Conservation (phyloP, 2,113 vertebrate species). For the Gavia stellata region DNA sequence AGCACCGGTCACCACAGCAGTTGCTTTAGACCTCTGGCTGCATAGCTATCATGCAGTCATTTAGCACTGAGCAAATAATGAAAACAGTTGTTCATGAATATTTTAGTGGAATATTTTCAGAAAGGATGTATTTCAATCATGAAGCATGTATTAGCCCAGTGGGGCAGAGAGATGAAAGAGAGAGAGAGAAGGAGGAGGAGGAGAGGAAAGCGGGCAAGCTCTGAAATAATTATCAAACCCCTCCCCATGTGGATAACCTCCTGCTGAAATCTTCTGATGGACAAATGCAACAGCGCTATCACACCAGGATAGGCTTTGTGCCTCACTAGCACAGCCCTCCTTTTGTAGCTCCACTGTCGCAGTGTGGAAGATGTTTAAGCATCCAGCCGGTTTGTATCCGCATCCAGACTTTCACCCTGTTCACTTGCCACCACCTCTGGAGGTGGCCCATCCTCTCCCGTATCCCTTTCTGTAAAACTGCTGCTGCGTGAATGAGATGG, state of each 20-base stretch:
- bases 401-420: not conserved
- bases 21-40: not conserved
- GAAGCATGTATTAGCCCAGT: not conserved
- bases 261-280: not conserved
- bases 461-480: not conserved
- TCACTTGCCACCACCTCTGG: not conserved
- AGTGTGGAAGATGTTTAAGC: not conserved
- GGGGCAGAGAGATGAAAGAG: not conserved
- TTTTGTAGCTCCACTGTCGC: not conserved
- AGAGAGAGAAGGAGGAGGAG: not conserved
- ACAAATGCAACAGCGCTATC: not conserved
- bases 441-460: rapidly evolving
- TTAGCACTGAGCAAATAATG: constrained; percentile 2
- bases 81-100: constrained; percentile 5
- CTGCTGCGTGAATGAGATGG: not conserved
- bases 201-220: not conserved
- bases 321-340: not conserved
- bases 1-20: not conserved
- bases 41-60: not conserved
- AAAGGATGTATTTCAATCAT: not conserved
- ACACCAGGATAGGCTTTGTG: not conserved
- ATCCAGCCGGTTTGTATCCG: not conserved
- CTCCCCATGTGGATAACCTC: not conserved
- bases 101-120: constrained; percentile 1
- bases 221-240: not conserved